These are phyloP conservation scores for Notothenia coriiceps DNA, from an alignment of 2,113 vertebrate species.

Conservation along the genomic window DNA sequence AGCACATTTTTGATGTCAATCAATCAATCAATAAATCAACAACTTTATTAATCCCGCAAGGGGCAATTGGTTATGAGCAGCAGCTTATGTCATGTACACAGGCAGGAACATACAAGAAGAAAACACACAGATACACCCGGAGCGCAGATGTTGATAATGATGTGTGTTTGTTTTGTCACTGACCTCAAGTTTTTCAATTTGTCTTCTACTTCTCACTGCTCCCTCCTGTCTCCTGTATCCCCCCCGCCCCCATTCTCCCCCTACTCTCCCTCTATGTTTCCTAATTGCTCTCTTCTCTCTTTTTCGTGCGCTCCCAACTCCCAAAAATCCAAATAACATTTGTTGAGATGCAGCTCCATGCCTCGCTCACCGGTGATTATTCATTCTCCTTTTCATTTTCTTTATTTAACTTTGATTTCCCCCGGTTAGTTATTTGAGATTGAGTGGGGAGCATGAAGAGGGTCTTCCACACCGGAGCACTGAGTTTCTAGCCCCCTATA, in stretches of 20 bases:
- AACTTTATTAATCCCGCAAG: too few relatives aligned
- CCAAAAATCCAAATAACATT: slow-evolving; percentile 30
- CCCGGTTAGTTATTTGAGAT: slow-evolving; percentile 39
- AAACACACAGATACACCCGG: too few relatives aligned
- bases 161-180: slow-evolving; percentile 21
- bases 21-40: too few relatives aligned
- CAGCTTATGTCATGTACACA: too few relatives aligned
- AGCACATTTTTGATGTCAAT: too few relatives aligned
- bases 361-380: slow-evolving; percentile 29
- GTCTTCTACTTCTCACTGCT: slow-evolving; percentile 19
- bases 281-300: slow-evolving; percentile 5
- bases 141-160: too few relatives aligned
- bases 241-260: background rate
- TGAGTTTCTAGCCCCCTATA: slow-evolving; percentile 8
- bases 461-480: slow-evolving; percentile 11
- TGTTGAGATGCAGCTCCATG: slow-evolving; percentile 34
- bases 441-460: slow-evolving; percentile 44
- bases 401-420: slow-evolving; percentile 68
- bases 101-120: too few relatives aligned
- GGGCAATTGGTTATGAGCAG: too few relatives aligned
- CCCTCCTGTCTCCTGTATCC: background rate
- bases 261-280: background rate
- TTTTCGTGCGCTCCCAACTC: slow-evolving; percentile 1
- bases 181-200: slow-evolving; percentile 40
- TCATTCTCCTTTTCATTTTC: slow-evolving; percentile 63